A percentile compares a stretch with the other conserved stretches of the same genome.
Conservation (phyloP, 2,113 vertebrate genomes). For the Gymnobelideus leadbeateri region DNA sequence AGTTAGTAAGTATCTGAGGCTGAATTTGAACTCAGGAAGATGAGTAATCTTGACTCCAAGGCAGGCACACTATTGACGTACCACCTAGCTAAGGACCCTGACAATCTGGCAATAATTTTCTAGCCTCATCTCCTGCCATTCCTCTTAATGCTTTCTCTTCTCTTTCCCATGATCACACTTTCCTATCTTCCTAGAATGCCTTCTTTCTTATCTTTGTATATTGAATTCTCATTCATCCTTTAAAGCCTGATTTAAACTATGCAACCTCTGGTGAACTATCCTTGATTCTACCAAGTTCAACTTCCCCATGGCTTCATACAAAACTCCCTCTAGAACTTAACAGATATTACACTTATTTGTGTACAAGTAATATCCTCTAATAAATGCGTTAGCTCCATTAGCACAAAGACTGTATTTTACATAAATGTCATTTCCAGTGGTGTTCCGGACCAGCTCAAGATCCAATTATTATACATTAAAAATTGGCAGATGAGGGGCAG, state of each 20-base stretch:
- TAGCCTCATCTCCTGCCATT: not conserved
- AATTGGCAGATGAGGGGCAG: too few relatives aligned
- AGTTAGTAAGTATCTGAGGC: not conserved
- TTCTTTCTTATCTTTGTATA: not conserved
- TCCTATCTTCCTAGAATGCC: not conserved
- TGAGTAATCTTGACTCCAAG: not conserved
- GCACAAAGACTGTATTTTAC: not conserved
- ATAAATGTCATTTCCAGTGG: not conserved
- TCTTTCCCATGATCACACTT: not conserved
- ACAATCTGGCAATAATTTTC: not conserved
- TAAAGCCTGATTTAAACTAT: not conserved
- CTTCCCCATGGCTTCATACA: not conserved
- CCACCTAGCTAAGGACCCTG: not conserved
- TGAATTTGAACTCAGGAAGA: not conserved
- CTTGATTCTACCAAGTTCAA: not conserved
- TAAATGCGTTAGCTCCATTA: not conserved
- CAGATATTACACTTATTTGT: not conserved
- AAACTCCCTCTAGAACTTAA: not conserved
- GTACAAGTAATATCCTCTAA: not conserved
- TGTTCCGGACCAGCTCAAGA: not conserved
- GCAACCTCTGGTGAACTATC: not conserved
- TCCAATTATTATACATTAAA: not conserved
- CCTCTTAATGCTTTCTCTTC: not conserved
- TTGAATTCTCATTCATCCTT: not conserved
- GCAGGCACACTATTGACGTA: too few relatives aligned